Evolutionary conservation across 2,888 invertebrate genomes (phyloP).

Genomic region (Anthophora plumipes): DNA sequence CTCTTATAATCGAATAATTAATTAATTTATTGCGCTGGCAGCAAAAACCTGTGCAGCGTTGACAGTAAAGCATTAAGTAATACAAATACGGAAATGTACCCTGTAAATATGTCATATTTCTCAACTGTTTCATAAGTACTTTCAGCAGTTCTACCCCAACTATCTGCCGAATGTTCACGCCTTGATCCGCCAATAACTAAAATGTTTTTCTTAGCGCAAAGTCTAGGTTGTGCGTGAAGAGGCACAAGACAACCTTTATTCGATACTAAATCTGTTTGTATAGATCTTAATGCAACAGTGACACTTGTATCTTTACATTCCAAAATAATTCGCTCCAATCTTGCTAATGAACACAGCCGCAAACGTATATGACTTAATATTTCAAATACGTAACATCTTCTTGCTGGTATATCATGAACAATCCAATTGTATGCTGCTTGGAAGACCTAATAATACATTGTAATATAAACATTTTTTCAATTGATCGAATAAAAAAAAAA

Average conservation of each 20-base stretch:
- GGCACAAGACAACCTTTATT: conserved; percentile 92
- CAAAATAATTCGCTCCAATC: conserved; percentile 91
- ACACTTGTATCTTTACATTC: conserved; percentile 93
- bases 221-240: conserved; percentile 91
- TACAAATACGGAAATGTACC: conserved; percentile 83
- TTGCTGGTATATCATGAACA: conserved; percentile 90
- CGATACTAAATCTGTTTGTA: conserved; percentile 91
- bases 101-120: conserved; percentile 92
- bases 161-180: conserved; percentile 89
- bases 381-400: conserved; percentile 94
- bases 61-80: no score
- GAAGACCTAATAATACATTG: conserved; percentile 87
- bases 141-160: conserved; percentile 91
- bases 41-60: no score
- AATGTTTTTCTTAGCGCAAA: conserved; percentile 94
- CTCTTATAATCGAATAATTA: no score
- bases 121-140: conserved; percentile 93
- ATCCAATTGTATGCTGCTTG: conserved; percentile 95
- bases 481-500: not conserved
- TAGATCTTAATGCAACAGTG: conserved; percentile 92
- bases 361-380: conserved; percentile 93
- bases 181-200: conserved; percentile 95
- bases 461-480: not conserved
- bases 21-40: no score
- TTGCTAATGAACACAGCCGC: conserved; percentile 92